Evolutionary conservation across 2,797 vertebrate species (phyloP), one percentile per base, ranked within the genome.

Genomic region (Huso huso): DNA sequence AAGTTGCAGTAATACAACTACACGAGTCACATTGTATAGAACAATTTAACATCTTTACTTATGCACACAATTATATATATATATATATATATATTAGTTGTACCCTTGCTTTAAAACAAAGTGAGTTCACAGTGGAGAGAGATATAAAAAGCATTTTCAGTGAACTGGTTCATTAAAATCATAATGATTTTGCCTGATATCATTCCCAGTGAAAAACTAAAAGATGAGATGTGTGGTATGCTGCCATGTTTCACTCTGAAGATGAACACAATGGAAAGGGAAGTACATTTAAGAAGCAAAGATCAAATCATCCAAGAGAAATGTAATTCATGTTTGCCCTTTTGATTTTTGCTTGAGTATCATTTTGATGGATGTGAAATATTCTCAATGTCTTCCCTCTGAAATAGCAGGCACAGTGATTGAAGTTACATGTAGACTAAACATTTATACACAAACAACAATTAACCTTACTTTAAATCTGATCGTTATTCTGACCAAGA

Each of bases 361-460:
- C 58, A 48, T 61, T 57, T 66, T 62, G 15, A 9, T 49, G 51
- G 49, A 58, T 58, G 55, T 13, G 55, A 58, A 58, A 58, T 64
- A 62, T 66, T 63, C 69, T 67, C 71, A 7, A 66, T 58, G 53
- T 71, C 57, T 61, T 60, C 67, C 52, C 60, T 66, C 61, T 70
- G 62, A 70, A 71, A 69, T 70, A 58, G 65, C 66, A 53, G 61
- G 23, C 61, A 13, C 66, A 37, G 8, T 12, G 64, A 23, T 10
- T 12, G 13, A 70, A 61, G 62, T 62, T 55, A 55, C 61, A 51
- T 62, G 13, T 13, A n/a, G 37, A 49, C 57, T 61, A 75, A 50
- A 72, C 67, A 74, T 69, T 63, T 63, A 49, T 72, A 74, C 65
- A 69, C 49, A 48, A 48, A 74, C 63, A 75, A 70, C 71, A 71